These are phyloP conservation scores for Bradypus variegatus DNA, from an alignment of 2,797 vertebrate species.

Conservation along the genomic window DNA sequence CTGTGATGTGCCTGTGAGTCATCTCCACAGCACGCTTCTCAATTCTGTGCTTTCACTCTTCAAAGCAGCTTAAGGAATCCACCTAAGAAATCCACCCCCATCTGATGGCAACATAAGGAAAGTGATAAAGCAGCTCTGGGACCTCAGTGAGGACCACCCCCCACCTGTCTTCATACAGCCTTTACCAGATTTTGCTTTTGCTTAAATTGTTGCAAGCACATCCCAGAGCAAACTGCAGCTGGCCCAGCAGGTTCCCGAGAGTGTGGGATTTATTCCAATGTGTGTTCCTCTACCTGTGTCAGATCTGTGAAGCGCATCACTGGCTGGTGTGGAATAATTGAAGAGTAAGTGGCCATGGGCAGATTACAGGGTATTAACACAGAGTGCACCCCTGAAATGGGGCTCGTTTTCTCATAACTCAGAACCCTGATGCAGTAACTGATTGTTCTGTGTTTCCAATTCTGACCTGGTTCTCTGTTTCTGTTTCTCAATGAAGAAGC, in stretches of 20 bases:
- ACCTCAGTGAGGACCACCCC: neutral
- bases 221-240: neutral
- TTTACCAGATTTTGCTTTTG: neutral
- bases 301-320: neutral
- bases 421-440: slow-evolving; percentile 18
- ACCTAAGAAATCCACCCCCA: neutral
- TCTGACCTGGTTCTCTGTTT: neutral
- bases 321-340: neutral
- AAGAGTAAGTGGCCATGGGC: neutral
- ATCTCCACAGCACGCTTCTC: slow-evolving; percentile 37
- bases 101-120: neutral
- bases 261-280: neutral
- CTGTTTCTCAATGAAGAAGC: neutral
- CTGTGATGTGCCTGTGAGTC: neutral
- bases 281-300: slow-evolving; percentile 46
- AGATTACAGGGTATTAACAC: neutral
- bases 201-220: slow-evolving; percentile 11
- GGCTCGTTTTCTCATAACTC: slow-evolving; percentile 25
- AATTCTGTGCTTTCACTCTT: slow-evolving; percentile 34
- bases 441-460: neutral
- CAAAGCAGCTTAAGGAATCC: slow-evolving; percentile 15
- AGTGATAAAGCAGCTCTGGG: neutral
- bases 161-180: neutral
- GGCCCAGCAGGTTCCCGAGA: slow-evolving; percentile 32
- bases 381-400: neutral